phyloP scores from a whole-genome alignment of 2,888 invertebrate species.

The Drosophila mulleri region DNA sequence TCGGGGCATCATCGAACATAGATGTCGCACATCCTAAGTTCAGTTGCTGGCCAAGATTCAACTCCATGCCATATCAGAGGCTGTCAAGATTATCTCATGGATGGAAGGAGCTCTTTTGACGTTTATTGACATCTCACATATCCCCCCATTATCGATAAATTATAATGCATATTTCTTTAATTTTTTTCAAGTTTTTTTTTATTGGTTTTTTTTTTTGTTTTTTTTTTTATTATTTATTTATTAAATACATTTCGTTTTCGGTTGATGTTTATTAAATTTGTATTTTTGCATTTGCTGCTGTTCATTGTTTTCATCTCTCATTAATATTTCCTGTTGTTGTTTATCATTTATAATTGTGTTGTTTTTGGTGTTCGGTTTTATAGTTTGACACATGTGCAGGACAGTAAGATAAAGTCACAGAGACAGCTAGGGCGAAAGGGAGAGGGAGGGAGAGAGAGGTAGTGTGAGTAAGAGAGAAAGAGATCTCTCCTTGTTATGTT shows the following conservation, averaged over 20 bases:
- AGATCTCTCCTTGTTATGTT: background rate
- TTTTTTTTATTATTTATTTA: conserved; percentile 61
- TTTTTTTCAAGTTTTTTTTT: conserved; percentile 50
- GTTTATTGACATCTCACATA: too few relatives aligned
- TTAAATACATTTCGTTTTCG: conserved; percentile 74
- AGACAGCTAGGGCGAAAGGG: background rate
- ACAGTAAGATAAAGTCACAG: conserved; percentile 36
- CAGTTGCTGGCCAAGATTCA: background rate
- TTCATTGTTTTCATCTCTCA: conserved; percentile 64
- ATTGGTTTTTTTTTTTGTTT: background rate
- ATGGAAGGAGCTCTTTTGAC: too few relatives aligned
- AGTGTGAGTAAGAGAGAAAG: conserved; percentile 7
- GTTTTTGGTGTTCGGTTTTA: conserved; percentile 28
- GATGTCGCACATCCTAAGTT: background rate
- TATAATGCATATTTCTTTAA: background rate
- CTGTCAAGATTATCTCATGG: too few relatives aligned
- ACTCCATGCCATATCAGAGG: too few relatives aligned
- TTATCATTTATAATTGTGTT: conserved; percentile 40
- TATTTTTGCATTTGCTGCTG: conserved; percentile 56
- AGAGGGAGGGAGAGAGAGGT: conserved; percentile 11
- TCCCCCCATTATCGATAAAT: background rate
- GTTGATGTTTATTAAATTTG: conserved; percentile 54
- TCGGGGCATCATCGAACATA: background rate
- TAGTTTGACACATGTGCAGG: conserved; percentile 43
- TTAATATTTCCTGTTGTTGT: conserved; percentile 24